Base-by-base conservation (phyloP, 2,888 invertebrate genomes). In the Cephonodes hylas region DNA sequence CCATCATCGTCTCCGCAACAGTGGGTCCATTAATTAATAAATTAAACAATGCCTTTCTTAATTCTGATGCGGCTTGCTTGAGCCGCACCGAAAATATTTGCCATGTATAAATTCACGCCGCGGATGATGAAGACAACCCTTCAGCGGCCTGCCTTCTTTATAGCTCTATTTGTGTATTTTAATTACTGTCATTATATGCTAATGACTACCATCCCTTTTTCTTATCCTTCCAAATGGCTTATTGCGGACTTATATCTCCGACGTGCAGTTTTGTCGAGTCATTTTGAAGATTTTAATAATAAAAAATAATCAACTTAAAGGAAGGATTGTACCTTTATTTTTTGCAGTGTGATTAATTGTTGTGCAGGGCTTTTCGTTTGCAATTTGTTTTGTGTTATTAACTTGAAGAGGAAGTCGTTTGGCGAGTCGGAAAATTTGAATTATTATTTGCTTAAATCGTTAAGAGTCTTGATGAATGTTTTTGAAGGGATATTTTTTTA, bases 151-250 rank as follows among this genome's bases (percentile, higher is more conserved):
- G 88, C 86, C 84, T 86, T 86, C 92, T 93, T 93, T 93, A 94
- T 94, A 91, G 93, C 93, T 93, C 93, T 94, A 94, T 94, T 94
- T 94, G 94, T 94, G 94, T 94, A 94, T 94, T 94, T 94, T 94
- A 94, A 94, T 94, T 94, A 94, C 94, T 93, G 93, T 94, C 94
- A 94, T 94, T 94, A 94, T 94, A 93, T 93, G 92, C 91, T 93
- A 93, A 93, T 91, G 93, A 90, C 91, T 87, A 83, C 85, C 90
- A 91, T 92, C 92, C 93, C 93, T 93, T 93, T 93, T 93, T 93
- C 93, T 93, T 93, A 93, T 91, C 93, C 93, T 84, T 74, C 85
- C 81, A 89, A 93, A 93, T 92, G 91, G 92, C 90, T 91, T 91
- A 91, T 86, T 84, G 85, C 89, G 80, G 88, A 80, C 86, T 90